phyloP scores from a whole-genome alignment of 1,140 invertebrate species.

The Leptinotarsa lineolata region DNA sequence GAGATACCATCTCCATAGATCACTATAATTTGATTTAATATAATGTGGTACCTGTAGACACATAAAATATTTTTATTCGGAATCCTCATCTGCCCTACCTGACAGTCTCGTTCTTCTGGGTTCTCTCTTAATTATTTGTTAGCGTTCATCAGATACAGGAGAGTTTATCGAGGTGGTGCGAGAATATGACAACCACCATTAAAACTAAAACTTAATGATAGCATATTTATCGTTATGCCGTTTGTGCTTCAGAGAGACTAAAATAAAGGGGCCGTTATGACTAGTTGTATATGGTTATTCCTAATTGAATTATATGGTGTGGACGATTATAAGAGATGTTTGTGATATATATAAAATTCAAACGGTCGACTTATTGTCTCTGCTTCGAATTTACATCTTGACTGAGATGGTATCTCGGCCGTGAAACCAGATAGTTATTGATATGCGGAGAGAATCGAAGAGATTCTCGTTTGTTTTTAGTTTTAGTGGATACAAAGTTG shows the following conservation, averaged over 20 bases:
- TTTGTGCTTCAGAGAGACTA: constrained; percentile 16
- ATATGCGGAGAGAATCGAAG: not conserved
- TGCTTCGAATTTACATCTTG: not conserved
- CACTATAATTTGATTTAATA: constrained; percentile 19
- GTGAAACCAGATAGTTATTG: constrained; percentile 21
- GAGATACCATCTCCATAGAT: constrained; percentile 11
- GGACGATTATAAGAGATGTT: constrained; percentile 9
- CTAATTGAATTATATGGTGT: constrained; percentile 19
- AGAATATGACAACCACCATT: constrained; percentile 22
- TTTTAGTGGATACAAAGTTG: not conserved
- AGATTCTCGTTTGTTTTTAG: not conserved
- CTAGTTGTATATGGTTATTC: constrained; percentile 15
- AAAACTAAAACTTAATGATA: constrained; percentile 25
- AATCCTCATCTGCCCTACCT: constrained; percentile 21
- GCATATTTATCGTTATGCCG: constrained; percentile 21
- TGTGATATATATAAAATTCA: constrained; percentile 19
- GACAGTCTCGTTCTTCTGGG: constrained; percentile 4
- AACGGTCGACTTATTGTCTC: constrained; percentile 3
- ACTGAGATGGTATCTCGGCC: not conserved
- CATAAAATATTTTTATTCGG: constrained; percentile 15
- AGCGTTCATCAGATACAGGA: constrained; percentile 11
- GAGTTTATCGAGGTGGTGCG: constrained; percentile 21
- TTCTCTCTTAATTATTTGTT: not conserved
- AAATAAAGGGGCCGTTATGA: constrained; percentile 20
- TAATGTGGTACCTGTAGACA: constrained; percentile 21